A percentile compares a stretch with the other conserved stretches of the same genome.
Evolutionary conservation across 2,113 vertebrate species (phyloP).

Genomic region (Bubo blakistoni): DNA sequence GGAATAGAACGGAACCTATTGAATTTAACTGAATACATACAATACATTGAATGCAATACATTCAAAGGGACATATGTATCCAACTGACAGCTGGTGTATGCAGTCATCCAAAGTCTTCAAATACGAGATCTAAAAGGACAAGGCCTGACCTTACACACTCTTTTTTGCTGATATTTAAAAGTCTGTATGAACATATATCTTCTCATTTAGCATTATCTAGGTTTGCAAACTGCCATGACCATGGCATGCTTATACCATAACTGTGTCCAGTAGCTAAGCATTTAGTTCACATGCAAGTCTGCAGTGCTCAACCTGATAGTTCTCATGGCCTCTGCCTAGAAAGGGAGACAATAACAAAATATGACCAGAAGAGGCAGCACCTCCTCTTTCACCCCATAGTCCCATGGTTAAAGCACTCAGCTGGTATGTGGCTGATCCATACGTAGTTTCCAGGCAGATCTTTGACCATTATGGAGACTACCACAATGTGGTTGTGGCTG

Average conservation of each 20-base stretch:
- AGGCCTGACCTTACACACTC: background rate
- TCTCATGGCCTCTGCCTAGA: background rate
- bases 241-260: background rate
- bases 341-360: background rate
- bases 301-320: background rate
- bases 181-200: accelerated
- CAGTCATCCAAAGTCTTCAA: background rate
- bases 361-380: background rate
- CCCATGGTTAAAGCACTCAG: background rate
- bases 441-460: background rate
- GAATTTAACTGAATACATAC: background rate
- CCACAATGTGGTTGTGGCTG: background rate
- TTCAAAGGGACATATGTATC: background rate
- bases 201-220: background rate
- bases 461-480: background rate
- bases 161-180: background rate
- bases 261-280: background rate
- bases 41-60: background rate
- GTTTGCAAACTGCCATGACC: background rate
- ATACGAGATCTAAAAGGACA: background rate
- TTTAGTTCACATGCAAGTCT: background rate
- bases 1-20: background rate
- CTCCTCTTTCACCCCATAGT: background rate
- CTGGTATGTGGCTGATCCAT: background rate
- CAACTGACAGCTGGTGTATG: background rate